Evolutionary conservation across 2,113 vertebrate species (phyloP).

Genomic region (Casuarius casuarius): DNA sequence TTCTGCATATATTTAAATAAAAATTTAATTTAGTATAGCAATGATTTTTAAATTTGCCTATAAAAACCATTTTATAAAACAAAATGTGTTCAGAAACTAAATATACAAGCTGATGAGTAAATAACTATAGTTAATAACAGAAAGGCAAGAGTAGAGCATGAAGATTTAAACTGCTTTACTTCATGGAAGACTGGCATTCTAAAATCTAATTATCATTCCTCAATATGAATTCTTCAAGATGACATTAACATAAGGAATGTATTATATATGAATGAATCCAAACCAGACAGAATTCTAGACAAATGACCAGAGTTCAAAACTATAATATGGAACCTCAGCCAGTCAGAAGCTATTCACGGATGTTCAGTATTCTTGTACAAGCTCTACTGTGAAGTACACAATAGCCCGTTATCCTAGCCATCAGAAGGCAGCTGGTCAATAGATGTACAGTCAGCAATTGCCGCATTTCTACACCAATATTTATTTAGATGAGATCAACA

Average conservation of each 20-base stretch:
- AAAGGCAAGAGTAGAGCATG: not conserved
- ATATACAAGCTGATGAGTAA: not conserved
- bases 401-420: conserved; percentile 14
- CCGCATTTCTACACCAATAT: not conserved
- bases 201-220: conserved; percentile 18
- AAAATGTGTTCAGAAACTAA: not conserved
- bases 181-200: not conserved
- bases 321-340: not conserved
- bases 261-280: not conserved
- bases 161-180: not conserved
- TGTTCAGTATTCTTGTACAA: not conserved
- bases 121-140: not conserved
- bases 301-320: not conserved
- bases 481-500: not conserved
- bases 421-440: conserved; percentile 17
- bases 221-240: not conserved
- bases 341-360: not conserved
- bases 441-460: not conserved
- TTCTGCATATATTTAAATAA: not conserved
- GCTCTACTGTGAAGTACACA: conserved; percentile 15
- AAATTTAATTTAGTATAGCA: not conserved
- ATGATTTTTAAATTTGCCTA: not conserved
- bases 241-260: not conserved
- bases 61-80: not conserved
- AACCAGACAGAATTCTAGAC: conserved; percentile 26